phyloP scores from a whole-genome alignment of 2,888 invertebrate genomes.

The Agonopterix arenella region DNA sequence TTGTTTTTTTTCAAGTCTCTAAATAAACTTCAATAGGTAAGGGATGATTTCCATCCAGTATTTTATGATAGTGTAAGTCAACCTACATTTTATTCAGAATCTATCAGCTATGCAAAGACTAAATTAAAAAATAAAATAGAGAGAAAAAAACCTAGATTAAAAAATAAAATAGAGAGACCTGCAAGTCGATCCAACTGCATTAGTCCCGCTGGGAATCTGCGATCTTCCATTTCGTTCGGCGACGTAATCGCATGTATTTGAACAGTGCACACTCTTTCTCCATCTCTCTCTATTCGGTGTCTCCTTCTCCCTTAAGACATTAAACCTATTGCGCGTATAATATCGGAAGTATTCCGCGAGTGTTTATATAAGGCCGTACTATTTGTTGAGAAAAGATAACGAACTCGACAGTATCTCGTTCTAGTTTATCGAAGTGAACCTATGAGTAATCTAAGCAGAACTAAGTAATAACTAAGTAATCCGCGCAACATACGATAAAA shows the following conservation, averaged over 20 bases:
- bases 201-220: constrained; percentile 18
- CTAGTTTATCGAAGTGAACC: too few species aligned
- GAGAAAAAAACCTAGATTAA: not conserved
- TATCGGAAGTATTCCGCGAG: constrained; percentile 49
- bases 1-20: too few species aligned
- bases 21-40: too few species aligned
- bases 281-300: constrained; percentile 19
- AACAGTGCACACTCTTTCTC: constrained; percentile 33
- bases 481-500: too few species aligned
- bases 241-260: constrained; percentile 38
- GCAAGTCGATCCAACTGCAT: constrained; percentile 18
- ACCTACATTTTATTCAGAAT: too few species aligned
- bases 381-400: constrained; percentile 9
- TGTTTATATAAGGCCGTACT: constrained; percentile 39
- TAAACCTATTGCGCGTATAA: constrained; percentile 58
- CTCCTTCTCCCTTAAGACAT: constrained; percentile 37
- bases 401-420: constrained; percentile 4
- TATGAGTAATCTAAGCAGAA: too few species aligned
- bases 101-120: too few species aligned
- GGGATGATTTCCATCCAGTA: too few species aligned
- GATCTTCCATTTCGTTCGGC: constrained; percentile 20
- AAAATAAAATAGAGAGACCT: constrained; percentile 7
- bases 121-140: not conserved
- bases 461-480: too few species aligned
- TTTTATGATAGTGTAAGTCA: too few species aligned